phyloP scores from a whole-genome alignment of 2,797 vertebrate genomes.

The Coregonus sp. region DNA sequence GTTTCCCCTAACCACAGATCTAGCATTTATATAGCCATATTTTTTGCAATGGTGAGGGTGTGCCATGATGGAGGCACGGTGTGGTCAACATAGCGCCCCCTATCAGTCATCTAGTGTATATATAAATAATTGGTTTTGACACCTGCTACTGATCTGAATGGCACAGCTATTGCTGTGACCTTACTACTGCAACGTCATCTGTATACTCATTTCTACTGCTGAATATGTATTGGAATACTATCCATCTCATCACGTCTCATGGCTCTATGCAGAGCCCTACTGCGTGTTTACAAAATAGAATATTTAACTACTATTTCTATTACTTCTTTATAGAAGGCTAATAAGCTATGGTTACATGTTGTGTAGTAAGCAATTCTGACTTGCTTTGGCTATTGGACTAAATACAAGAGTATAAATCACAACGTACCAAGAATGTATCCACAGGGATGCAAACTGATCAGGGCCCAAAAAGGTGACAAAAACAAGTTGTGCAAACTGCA shows the following conservation, averaged over 20 bases:
- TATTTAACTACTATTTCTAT: background rate
- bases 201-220: background rate
- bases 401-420: too few species aligned
- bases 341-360: background rate
- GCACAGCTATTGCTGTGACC: background rate
- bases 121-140: background rate
- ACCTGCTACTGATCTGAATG: background rate
- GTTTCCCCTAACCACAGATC: too few species aligned
- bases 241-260: too few species aligned
- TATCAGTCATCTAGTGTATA: too few species aligned
- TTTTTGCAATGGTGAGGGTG: too few species aligned
- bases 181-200: background rate
- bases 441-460: background rate
- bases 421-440: background rate
- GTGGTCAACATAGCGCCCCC: too few species aligned
- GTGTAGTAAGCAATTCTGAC: too few species aligned
- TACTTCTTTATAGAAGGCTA: background rate
- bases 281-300: background rate
- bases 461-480: too few species aligned
- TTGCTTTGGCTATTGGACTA: too few species aligned
- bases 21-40: too few species aligned
- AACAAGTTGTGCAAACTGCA: too few species aligned
- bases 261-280: background rate
- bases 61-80: too few species aligned
- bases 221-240: background rate